Evolutionary conservation across 1,140 invertebrate species (phyloP).

Genomic region (Proctacanthus coquilletti): DNA sequence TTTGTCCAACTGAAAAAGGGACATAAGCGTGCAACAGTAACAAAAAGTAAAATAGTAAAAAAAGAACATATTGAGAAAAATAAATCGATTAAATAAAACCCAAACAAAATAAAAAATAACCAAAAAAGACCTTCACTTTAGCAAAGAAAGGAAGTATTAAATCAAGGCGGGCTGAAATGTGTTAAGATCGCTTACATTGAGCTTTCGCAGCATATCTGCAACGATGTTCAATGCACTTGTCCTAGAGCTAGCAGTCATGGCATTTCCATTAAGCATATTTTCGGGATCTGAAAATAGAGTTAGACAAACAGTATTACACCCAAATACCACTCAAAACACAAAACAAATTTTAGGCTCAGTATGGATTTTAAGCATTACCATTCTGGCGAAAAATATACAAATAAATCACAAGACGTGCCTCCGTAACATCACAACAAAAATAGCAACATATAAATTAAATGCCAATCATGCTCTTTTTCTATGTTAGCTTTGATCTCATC

Average conservation of each 20-base stretch:
- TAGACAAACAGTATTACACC: too few relatives aligned
- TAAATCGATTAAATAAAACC: too few relatives aligned
- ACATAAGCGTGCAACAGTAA: slow-evolving; percentile 1
- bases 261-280: slow-evolving; percentile 45
- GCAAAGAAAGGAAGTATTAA: not conserved
- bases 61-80: not conserved
- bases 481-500: too few relatives aligned
- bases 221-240: slow-evolving; percentile 87
- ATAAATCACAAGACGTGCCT: too few relatives aligned
- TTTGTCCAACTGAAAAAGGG: slow-evolving; percentile 27
- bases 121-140: slow-evolving; percentile 1
- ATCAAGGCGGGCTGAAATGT: not conserved
- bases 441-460: too few relatives aligned
- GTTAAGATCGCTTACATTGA: slow-evolving; percentile 55
- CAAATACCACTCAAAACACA: too few relatives aligned
- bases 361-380: too few relatives aligned
- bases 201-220: slow-evolving; percentile 82
- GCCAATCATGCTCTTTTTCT: too few relatives aligned
- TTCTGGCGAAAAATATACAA: too few relatives aligned
- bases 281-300: slow-evolving; percentile 34
- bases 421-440: too few relatives aligned
- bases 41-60: not conserved
- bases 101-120: slow-evolving; percentile 4
- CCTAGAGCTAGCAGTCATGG: slow-evolving; percentile 68
- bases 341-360: too few relatives aligned